Evolutionary conservation across 2,888 invertebrate genomes (phyloP).

Genomic region (Psylliodes chrysocephalus): DNA sequence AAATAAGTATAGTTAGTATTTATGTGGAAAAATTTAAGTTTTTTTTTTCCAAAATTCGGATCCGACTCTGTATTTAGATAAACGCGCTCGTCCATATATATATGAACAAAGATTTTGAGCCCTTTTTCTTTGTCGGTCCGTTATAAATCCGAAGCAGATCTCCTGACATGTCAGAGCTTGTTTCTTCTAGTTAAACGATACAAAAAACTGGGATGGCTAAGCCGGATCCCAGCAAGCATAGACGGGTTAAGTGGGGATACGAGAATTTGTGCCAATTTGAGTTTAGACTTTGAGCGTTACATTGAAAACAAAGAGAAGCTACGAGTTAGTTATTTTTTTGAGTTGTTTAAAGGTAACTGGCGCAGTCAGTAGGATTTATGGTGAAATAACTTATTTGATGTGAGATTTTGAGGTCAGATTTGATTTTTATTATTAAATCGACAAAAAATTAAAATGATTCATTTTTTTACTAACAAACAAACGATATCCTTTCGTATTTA

Average conservation of each 20-base stretch:
- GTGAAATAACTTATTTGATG: too few relatives aligned
- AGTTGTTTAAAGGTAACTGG: neutral
- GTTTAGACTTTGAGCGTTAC: neutral
- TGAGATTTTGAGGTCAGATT: too few relatives aligned
- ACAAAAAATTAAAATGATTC: too few relatives aligned
- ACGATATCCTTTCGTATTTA: too few relatives aligned
- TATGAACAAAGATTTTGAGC: constrained; percentile 14
- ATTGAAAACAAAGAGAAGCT: neutral
- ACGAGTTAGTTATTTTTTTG: too few relatives aligned
- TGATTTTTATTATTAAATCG: too few relatives aligned
- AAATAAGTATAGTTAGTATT: too few relatives aligned
- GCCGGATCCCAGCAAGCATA: too few relatives aligned
- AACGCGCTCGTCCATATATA: neutral
- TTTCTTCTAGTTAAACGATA: constrained; percentile 19
- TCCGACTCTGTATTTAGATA: neutral
- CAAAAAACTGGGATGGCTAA: neutral
- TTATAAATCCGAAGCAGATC: constrained; percentile 16
- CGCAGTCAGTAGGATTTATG: neutral
- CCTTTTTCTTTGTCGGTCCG: constrained; percentile 11
- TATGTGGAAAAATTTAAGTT: too few relatives aligned
- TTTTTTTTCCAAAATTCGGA: too few relatives aligned
- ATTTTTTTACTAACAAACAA: too few relatives aligned
- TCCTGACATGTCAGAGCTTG: constrained; percentile 17
- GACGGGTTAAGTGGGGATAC: constrained; percentile 5
- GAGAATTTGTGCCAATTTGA: constrained; percentile 4